Percentiles rank a stretch among this genome's conserved stretches.
These are phyloP conservation scores for Ectemnius continuus DNA, from an alignment of 2,888 invertebrate species.

Conservation along the genomic window DNA sequence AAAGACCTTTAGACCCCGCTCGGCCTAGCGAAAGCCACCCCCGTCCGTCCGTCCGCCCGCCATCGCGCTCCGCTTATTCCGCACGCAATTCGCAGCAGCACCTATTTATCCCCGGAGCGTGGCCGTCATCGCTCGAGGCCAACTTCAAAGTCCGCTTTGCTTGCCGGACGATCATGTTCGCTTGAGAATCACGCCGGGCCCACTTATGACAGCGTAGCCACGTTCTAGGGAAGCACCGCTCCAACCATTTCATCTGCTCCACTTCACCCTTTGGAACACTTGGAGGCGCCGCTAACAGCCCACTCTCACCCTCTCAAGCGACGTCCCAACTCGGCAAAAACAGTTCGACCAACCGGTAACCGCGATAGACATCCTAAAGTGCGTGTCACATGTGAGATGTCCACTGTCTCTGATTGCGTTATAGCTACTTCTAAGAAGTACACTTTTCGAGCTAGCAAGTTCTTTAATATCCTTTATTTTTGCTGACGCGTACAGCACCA, in stretches of 20 bases:
- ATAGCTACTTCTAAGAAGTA: no score
- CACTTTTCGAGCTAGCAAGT: no score
- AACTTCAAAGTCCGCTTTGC: not conserved
- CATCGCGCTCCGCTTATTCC: constrained; percentile 18
- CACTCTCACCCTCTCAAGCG: no score
- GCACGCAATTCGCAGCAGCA: constrained; percentile 45
- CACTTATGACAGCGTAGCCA: not conserved
- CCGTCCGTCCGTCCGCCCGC: constrained; percentile 9
- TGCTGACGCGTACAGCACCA: no score
- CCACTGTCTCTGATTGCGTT: no score
- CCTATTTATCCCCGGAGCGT: constrained; percentile 12
- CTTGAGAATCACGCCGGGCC: not conserved
- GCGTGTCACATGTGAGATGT: no score
- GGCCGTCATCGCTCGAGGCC: not conserved
- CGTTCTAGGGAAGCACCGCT: no score
- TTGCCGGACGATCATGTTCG: not conserved
- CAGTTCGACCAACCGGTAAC: no score
- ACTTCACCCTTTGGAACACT: not conserved
- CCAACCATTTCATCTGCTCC: not conserved
- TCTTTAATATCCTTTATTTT: no score
- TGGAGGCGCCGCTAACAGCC: not conserved
- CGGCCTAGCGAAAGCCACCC: constrained; percentile 8
- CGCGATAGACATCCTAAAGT: no score
- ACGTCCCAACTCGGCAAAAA: no score
- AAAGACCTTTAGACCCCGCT: constrained; percentile 43